Evolutionary conservation across 1,140 invertebrate species (phyloP), one percentile per base, ranked within the genome.

Genomic region (Bombus impatiens): DNA sequence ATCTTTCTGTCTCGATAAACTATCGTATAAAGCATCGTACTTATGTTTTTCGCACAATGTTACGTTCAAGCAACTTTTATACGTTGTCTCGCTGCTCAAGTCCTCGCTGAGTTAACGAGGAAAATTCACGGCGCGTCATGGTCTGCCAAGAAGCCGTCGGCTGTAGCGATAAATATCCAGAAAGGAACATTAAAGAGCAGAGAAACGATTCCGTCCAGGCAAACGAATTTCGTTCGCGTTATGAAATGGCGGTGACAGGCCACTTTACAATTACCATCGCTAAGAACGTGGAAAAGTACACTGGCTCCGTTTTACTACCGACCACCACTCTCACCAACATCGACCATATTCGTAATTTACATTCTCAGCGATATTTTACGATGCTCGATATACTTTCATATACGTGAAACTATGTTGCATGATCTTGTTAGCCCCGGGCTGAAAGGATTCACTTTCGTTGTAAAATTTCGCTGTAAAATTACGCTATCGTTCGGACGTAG

Each of bases 231-330:
- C n/a, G 78, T 78, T n/a, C 70, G 32, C 6, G 13, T 79, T 68
- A 87, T 47, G 75, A 83, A 74, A 74, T 74, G 40, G 13, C 32
- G 28, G 18, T 15, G 18, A 15, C 53, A n/a, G 62, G 9, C n/a
- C 0, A 10, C 25, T 76, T 59, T 40, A 32, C 47, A 62, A 62
- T 76, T 77, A 75, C n/a, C n/a, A 22, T 37, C 35, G 47, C 18
- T 3, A 72, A 68, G 42, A 74, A 82, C 57, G 35, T 75, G 57
- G 71, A 75, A 53, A 86, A 74, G 5, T 70, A 40, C 32, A 40
- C 3, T 18, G 12, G 53, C 15, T 9, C 15, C 40, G 22, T 44
- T 65, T 65, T 59, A 53, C 59, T 47, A 42, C 32, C 3, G 1
- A 13, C 35, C 8, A 25, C 8, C 35, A 0, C 67, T 68, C 32